phyloP scores from a whole-genome alignment of 2,888 invertebrate species.

The Hypena proboscidalis region DNA sequence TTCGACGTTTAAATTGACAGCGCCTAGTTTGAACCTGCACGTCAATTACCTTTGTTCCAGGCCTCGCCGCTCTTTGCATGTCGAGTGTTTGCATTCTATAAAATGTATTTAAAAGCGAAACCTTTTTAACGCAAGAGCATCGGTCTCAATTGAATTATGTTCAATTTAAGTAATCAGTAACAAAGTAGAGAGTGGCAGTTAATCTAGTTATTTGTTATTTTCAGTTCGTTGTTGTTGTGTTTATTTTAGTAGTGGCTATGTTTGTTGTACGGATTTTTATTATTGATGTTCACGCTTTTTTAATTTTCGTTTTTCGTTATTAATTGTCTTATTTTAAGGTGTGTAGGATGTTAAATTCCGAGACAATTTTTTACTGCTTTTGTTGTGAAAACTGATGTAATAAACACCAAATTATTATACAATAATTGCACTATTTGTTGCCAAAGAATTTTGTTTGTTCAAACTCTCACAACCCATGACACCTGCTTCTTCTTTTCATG shows the following conservation, averaged over 20 bases:
- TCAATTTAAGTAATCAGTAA: slow-evolving; percentile 44
- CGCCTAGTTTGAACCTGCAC: slow-evolving; percentile 69
- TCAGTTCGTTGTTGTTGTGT: slow-evolving; percentile 18
- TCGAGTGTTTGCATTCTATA: slow-evolving; percentile 67
- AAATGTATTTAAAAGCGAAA: slow-evolving; percentile 59
- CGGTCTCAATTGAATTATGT: slow-evolving; percentile 46
- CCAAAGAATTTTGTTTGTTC: too few species aligned
- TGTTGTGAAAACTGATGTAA: too few species aligned
- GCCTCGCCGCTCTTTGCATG: slow-evolving; percentile 71
- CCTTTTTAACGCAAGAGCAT: slow-evolving; percentile 51
- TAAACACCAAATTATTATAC: too few species aligned
- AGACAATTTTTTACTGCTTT: neutral
- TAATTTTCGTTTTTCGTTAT: neutral
- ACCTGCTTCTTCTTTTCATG: neutral
- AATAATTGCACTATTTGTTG: too few species aligned
- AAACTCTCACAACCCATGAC: too few species aligned
- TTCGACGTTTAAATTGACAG: slow-evolving; percentile 62
- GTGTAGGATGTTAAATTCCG: too few species aligned
- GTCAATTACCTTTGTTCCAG: slow-evolving; percentile 70
- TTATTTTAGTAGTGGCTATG: slow-evolving; percentile 11
- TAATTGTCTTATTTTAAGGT: neutral
- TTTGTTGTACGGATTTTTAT: neutral
- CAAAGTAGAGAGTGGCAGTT: slow-evolving; percentile 35
- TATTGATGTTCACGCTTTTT: slow-evolving; percentile 11
- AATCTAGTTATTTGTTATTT: slow-evolving; percentile 41